Percentiles rank a stretch among this genome's conserved stretches.
phyloP scores from a whole-genome alignment of 2,797 vertebrate species.

The Sebastes iracundus region DNA sequence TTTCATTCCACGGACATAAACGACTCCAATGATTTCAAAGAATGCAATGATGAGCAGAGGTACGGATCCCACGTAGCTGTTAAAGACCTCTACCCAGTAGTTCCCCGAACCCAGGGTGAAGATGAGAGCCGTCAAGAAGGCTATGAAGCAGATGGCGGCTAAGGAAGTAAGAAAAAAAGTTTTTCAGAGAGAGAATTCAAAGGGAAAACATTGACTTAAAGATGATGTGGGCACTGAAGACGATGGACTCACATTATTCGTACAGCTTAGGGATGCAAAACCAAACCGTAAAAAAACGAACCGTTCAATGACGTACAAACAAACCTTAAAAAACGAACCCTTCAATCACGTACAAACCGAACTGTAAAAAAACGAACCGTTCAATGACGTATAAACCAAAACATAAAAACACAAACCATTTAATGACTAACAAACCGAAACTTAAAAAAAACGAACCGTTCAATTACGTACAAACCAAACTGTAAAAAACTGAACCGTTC shows the following conservation, averaged over 20 bases:
- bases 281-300: neutral
- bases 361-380: no score
- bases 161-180: neutral
- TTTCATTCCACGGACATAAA: slow-evolving; percentile 85
- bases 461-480: no score
- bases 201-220: neutral
- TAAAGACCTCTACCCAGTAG: slow-evolving; percentile 95
- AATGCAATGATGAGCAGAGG: slow-evolving; percentile 89
- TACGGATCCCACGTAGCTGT: slow-evolving; percentile 85
- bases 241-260: neutral
- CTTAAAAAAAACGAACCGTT: no score
- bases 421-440: no score
- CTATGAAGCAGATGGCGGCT: slow-evolving; percentile 83
- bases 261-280: neutral
- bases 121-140: slow-evolving; percentile 82
- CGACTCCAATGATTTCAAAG: slow-evolving; percentile 84
- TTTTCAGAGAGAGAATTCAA: neutral
- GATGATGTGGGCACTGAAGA: neutral
- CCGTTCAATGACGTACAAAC: neutral
- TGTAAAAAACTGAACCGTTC: no score
- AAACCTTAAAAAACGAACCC: rapidly evolving
- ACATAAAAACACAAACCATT: no score
- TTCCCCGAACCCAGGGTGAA: slow-evolving; percentile 90
- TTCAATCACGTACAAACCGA: no score
- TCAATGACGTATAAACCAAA: no score